phyloP scores from a whole-genome alignment of 64 coral and sea anemone genomes.

The Dendronephthya gigantea region DNA sequence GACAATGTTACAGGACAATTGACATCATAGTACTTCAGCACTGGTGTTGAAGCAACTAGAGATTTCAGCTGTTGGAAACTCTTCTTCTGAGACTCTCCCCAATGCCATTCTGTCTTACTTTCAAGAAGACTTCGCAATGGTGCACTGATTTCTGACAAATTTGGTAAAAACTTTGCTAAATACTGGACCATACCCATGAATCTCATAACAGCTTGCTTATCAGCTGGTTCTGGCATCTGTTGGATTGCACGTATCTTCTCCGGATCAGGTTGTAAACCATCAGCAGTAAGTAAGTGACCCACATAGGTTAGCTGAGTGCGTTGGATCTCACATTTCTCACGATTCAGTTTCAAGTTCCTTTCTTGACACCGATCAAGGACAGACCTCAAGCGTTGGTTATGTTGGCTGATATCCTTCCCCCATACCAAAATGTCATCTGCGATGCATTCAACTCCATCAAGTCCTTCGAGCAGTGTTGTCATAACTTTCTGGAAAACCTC shows the following conservation, averaged over 20 bases:
- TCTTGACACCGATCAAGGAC: conserved; percentile 7
- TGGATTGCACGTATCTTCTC: conserved; percentile 8
- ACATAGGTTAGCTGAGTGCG: conserved; percentile 15
- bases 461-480: conserved; percentile 11
- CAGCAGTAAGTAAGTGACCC: conserved; percentile 15
- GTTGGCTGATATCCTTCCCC: conserved; percentile 1
- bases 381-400: background rate
- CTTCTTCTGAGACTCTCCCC: background rate
- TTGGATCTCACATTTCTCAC: conserved; percentile 17
- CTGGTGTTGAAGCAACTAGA: background rate
- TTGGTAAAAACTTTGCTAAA: background rate
- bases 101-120: background rate
- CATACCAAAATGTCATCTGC: conserved; percentile 39
- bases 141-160: conserved; percentile 16
- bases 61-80: background rate
- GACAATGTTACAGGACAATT: too few relatives aligned
- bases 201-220: conserved; percentile 19
- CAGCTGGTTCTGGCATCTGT: conserved; percentile 7
- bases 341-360: conserved; percentile 25
- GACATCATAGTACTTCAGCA: background rate
- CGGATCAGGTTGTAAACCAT: conserved; percentile 32
- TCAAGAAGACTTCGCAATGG: background rate
- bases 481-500: conserved; percentile 18
- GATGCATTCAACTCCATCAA: conserved; percentile 23
- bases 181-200: conserved; percentile 27